Conservation (phyloP, 2,113 vertebrate species). For the Eptesicus fuscus region DNA sequence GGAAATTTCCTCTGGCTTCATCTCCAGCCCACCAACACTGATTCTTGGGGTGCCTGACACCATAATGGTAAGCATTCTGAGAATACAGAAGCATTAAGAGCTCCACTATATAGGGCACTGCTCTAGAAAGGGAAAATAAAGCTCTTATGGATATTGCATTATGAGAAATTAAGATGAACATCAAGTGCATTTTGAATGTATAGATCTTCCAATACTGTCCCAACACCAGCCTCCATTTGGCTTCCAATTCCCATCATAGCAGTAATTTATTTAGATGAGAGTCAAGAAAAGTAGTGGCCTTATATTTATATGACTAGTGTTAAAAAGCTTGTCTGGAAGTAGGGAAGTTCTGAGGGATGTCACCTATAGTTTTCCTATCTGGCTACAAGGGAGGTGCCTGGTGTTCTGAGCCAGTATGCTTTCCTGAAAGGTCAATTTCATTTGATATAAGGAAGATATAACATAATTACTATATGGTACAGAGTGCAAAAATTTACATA, state of each 20-base stretch:
- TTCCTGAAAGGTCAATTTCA: background rate
- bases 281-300: background rate
- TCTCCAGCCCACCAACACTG: background rate
- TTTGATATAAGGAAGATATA: background rate
- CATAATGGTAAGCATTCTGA: background rate
- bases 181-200: background rate
- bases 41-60: background rate
- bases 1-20: background rate
- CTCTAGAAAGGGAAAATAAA: background rate
- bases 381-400: too few relatives aligned
- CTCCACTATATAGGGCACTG: rapidly evolving
- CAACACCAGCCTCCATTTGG: background rate
- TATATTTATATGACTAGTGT: background rate
- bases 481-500: background rate
- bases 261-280: background rate
- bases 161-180: background rate
- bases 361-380: background rate
- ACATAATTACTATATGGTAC: background rate
- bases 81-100: background rate
- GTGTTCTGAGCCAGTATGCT: background rate
- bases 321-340: background rate
- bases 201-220: background rate
- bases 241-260: background rate
- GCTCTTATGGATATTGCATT: too few relatives aligned
- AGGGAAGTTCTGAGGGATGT: background rate